phyloP scores from a whole-genome alignment of 2,113 vertebrate genomes.

The Amazona guildingii region DNA sequence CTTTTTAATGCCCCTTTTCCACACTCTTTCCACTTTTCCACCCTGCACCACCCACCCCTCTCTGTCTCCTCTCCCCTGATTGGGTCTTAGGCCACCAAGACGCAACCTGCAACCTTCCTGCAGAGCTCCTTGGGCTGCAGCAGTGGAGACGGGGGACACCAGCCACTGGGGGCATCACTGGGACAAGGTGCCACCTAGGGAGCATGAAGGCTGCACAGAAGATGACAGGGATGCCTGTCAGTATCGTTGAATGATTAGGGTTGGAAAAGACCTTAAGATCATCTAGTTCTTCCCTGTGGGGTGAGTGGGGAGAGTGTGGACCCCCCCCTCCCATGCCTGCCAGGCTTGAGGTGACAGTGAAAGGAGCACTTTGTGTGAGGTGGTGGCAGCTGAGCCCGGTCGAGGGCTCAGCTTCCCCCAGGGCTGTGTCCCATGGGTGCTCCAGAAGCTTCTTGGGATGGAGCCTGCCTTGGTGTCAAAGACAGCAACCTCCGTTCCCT shows the following conservation, averaged over 20 bases:
- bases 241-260: background rate
- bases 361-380: slow-evolving; percentile 29
- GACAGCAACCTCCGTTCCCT: background rate
- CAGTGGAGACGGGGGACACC: background rate
- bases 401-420: background rate
- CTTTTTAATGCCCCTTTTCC: background rate
- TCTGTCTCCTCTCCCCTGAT: background rate
- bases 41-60: background rate
- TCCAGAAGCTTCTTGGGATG: background rate
- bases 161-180: background rate
- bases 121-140: background rate
- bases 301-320: background rate
- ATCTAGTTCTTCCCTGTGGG: background rate
- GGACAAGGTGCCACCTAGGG: background rate
- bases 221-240: background rate
- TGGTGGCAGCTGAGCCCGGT: background rate
- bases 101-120: background rate
- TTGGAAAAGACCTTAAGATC: background rate
- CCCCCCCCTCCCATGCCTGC: background rate
- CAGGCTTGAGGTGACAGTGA: background rate
- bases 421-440: background rate
- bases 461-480: slow-evolving; percentile 33
- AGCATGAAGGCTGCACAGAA: background rate
- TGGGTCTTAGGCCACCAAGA: background rate
- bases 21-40: background rate